Percentiles rank a stretch among this genome's conserved stretches.
These are phyloP conservation scores for Nerophis ophidion DNA, from an alignment of 2,113 vertebrate species.

Conservation along the genomic window DNA sequence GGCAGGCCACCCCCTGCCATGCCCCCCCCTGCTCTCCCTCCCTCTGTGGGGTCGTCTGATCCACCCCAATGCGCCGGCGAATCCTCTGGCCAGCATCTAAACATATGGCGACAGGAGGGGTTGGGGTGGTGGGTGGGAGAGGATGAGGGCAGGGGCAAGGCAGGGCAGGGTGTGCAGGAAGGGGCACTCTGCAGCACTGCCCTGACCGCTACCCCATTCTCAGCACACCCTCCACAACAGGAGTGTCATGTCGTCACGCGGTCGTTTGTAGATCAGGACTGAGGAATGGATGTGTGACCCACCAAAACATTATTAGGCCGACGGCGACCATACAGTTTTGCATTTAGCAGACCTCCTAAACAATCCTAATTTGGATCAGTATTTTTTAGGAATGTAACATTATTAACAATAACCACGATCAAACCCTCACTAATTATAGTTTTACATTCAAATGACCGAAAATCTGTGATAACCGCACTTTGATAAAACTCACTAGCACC, in stretches of 20 bases:
- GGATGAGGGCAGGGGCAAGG: conserved; percentile 64
- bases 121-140: conserved; percentile 61
- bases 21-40: conserved; percentile 76
- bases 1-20: conserved; percentile 75
- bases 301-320: conserved; percentile 26
- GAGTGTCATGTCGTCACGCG: conserved; percentile 21
- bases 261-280: conserved; percentile 20
- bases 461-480: too few species aligned
- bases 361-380: background rate
- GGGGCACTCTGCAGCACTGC: conserved; percentile 53
- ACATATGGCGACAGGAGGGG: conserved; percentile 72
- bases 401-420: too few species aligned
- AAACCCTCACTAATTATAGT: too few species aligned
- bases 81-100: conserved; percentile 79
- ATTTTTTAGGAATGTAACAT: background rate
- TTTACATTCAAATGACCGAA: too few species aligned
- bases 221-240: conserved; percentile 50
- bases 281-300: conserved; percentile 17
- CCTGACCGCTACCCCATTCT: conserved; percentile 58
- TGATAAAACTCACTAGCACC: too few species aligned
- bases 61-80: conserved; percentile 72
- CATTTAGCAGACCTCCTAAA: background rate
- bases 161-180: conserved; percentile 54
- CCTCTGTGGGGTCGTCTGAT: conserved; percentile 74
- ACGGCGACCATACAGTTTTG: conserved; percentile 16